Evolutionary conservation across 1,140 invertebrate species (phyloP).

Genomic region (Drosophila mayri): DNA sequence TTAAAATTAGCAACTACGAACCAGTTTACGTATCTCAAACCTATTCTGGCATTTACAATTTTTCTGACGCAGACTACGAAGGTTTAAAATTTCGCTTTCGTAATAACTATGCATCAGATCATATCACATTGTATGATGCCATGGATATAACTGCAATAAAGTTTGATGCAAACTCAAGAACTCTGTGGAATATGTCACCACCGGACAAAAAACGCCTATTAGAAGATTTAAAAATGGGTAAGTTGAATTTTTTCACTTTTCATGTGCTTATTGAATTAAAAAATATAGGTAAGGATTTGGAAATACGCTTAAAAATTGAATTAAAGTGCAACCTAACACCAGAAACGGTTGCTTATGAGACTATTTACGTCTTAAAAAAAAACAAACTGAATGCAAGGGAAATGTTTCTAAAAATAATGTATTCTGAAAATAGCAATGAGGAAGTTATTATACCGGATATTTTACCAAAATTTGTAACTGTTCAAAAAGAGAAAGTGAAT

Average conservation of each 20-base stretch:
- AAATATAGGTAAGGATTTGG: constrained; percentile 32
- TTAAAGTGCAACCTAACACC: constrained; percentile 27
- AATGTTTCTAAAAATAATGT: constrained; percentile 87
- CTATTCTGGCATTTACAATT: constrained; percentile 55
- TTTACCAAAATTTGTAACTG: constrained; percentile 95
- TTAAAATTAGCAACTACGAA: constrained; percentile 95
- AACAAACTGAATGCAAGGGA: constrained; percentile 79
- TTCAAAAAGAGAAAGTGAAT: constrained; percentile 79
- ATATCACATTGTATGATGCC: constrained; percentile 94
- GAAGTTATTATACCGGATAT: constrained; percentile 83
- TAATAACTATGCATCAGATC: constrained; percentile 89
- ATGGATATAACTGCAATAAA: constrained; percentile 93
- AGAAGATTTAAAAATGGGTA: constrained; percentile 85
- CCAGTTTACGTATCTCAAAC: constrained; percentile 91
- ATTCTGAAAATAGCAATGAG: constrained; percentile 79
- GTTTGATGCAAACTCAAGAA: constrained; percentile 93
- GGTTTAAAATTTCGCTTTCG: constrained; percentile 58
- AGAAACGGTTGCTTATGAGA: constrained; percentile 44
- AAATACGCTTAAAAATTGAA: constrained; percentile 48
- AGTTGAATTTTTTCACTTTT: not conserved
- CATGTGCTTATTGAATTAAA: not conserved
- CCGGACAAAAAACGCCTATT: constrained; percentile 92
- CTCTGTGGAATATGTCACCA: constrained; percentile 96
- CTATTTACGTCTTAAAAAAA: constrained; percentile 35
- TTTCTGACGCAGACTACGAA: constrained; percentile 42